Conservation (phyloP, 2,888 invertebrate species). For the Isotomurus palustris region DNA sequence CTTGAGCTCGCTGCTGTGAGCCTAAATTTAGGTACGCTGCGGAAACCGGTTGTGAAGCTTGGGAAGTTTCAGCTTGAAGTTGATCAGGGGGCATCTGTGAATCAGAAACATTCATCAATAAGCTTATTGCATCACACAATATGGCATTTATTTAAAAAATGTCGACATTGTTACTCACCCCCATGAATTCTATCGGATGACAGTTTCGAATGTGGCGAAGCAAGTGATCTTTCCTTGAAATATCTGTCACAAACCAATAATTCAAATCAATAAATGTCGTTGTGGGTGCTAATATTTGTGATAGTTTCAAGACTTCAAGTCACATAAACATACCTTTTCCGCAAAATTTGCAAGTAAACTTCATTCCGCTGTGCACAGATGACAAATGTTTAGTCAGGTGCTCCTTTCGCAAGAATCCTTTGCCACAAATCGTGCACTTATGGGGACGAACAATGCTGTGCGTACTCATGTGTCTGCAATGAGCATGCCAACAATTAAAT, state of each 20-base stretch:
- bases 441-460: conserved; percentile 37
- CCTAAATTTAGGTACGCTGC: conserved; percentile 16
- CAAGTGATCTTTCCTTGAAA: conserved; percentile 40
- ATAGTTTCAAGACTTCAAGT: no score
- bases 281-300: no score
- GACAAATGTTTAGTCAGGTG: conserved; percentile 41
- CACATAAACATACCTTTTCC: conserved; percentile 22
- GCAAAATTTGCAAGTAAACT: conserved; percentile 42
- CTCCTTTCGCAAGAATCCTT: conserved; percentile 41
- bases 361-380: conserved; percentile 40
- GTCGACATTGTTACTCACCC: no score
- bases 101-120: not conserved
- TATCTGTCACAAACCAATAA: conserved; percentile 19
- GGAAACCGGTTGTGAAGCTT: no score
- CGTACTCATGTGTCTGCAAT: conserved; percentile 33
- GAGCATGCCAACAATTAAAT: not conserved
- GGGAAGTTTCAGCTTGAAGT: conserved; percentile 15
- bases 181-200: conserved; percentile 38
- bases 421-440: conserved; percentile 38
- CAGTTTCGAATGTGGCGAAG: conserved; percentile 43
- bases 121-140: no score
- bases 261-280: not conserved
- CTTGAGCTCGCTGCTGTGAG: no score
- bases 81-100: conserved; percentile 29
- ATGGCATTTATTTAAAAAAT: no score